phyloP scores from a whole-genome alignment of 2,888 invertebrate genomes.

The Pegoplata infirma region DNA sequence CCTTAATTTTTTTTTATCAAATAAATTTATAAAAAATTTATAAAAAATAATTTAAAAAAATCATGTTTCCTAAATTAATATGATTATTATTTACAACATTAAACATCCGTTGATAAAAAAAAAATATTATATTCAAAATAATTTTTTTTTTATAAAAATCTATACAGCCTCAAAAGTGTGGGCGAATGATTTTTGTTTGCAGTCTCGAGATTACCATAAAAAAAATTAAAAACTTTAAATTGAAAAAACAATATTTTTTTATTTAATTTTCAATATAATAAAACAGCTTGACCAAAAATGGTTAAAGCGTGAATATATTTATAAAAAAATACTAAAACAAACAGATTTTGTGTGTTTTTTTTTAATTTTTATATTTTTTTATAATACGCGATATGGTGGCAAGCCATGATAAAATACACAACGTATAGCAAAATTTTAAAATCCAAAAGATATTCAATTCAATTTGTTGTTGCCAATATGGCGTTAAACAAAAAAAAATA shows the following conservation, averaged over 20 bases:
- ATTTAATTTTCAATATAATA: conserved; percentile 14
- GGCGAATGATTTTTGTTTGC: conserved; percentile 15
- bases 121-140: not conserved
- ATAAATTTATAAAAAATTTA: conserved; percentile 3
- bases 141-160: conserved; percentile 3
- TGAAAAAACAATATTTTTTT: not conserved
- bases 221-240: conserved; percentile 9
- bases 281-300: conserved; percentile 47
- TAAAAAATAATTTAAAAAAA: conserved; percentile 18
- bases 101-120: conserved; percentile 33
- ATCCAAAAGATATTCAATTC: conserved; percentile 31
- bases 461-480: conserved; percentile 55
- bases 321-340: conserved; percentile 18
- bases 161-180: not conserved
- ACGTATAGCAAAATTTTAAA: not conserved
- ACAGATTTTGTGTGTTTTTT: conserved; percentile 1
- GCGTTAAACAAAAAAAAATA: conserved; percentile 50
- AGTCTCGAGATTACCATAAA: conserved; percentile 27
- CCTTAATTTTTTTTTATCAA: conserved; percentile 41
- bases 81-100: conserved; percentile 3
- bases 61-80: not conserved
- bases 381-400: conserved; percentile 8
- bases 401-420: conserved; percentile 33
- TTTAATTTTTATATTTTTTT: conserved; percentile 25
- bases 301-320: conserved; percentile 43